Evolutionary conservation across 2,797 vertebrate genomes (phyloP).

Genomic region (Mustela erminea): DNA sequence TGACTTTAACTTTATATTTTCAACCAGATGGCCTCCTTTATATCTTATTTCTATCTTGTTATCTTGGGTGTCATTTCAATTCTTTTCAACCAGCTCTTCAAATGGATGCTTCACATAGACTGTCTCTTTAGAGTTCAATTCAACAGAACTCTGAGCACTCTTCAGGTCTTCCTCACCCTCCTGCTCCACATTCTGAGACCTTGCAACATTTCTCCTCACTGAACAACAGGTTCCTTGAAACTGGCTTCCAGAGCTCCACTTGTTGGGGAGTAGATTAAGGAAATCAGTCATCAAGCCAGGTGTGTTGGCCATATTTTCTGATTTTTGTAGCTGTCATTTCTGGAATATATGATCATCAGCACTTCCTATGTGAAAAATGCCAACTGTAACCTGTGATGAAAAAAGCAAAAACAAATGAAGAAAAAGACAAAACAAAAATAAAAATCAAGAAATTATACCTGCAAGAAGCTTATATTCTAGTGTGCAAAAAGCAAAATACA

Average conservation of each 20-base stretch:
- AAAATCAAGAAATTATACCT: neutral
- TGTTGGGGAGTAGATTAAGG: neutral
- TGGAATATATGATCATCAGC: neutral
- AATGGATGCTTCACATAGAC: neutral
- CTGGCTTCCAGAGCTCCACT: fast-evolving
- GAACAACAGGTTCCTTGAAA: neutral
- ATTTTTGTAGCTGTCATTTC: neutral
- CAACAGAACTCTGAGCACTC: neutral
- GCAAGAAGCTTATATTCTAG: neutral
- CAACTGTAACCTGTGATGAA: neutral
- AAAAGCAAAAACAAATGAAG: neutral
- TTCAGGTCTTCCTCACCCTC: neutral
- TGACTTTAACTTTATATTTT: neutral
- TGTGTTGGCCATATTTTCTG: neutral
- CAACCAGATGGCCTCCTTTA: neutral
- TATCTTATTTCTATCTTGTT: neutral
- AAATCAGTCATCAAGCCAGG: fast-evolving
- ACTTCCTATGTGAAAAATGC: neutral
- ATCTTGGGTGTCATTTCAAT: neutral
- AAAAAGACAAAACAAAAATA: neutral
- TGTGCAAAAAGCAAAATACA: neutral
- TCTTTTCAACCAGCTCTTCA: neutral
- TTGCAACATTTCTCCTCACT: fast-evolving
- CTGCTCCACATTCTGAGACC: neutral
- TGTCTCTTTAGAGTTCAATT: neutral